A percentile compares a stretch with the other conserved stretches of the same genome.
Conservation (phyloP, 2,113 vertebrate genomes). For the Trachemys scripta region DNA sequence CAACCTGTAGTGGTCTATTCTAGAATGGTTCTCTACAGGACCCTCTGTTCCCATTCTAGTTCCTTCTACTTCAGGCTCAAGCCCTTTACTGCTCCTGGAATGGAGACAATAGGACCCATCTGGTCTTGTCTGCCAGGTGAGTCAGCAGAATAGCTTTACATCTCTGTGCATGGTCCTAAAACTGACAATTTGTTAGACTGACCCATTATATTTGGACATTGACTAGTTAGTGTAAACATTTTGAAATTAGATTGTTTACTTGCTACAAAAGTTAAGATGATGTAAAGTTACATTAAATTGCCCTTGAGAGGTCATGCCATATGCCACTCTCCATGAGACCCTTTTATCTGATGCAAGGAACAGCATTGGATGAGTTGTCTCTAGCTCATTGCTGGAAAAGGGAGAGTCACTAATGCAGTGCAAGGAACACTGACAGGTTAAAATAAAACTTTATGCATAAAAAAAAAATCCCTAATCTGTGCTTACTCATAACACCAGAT, state of each 20-base stretch:
- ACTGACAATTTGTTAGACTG: background rate
- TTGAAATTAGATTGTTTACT: background rate
- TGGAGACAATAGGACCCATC: background rate
- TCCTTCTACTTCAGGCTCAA: background rate
- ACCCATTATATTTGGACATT: background rate
- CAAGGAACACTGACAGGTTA: background rate
- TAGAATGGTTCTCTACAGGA: background rate
- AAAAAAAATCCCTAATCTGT: background rate
- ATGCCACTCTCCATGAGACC: background rate
- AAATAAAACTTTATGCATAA: background rate
- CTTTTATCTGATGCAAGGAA: background rate
- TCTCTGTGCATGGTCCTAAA: background rate
- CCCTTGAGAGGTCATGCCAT: background rate
- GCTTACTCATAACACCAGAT: background rate
- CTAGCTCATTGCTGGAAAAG: background rate
- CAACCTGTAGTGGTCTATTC: background rate
- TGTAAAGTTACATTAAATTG: background rate
- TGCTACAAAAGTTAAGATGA: background rate
- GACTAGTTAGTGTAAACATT: background rate
- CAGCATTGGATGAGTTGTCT: background rate
- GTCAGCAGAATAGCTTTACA: background rate
- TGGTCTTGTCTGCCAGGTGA: background rate
- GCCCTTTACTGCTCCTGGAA: background rate
- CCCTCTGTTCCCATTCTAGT: background rate
- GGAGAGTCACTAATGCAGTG: background rate